Evolutionary conservation across 2,113 vertebrate genomes (phyloP).

Genomic region (Hucho hucho): DNA sequence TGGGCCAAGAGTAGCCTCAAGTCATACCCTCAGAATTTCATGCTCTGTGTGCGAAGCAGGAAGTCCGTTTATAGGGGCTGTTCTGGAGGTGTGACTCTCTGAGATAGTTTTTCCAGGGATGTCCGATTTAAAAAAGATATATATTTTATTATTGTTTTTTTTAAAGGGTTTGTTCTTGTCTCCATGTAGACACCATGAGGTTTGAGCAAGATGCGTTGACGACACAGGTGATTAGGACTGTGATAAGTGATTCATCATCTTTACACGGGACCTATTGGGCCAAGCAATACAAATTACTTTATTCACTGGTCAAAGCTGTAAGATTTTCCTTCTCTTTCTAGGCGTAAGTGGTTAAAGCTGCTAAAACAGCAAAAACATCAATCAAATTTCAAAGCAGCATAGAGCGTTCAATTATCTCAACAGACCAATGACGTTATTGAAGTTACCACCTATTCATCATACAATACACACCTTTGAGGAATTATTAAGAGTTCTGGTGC

Average conservation of each 20-base stretch:
- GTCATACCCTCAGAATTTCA: slow-evolving; percentile 66
- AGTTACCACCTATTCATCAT: background rate
- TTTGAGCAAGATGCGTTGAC: background rate
- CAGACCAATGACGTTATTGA: background rate
- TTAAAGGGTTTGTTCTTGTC: background rate
- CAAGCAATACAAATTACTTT: background rate
- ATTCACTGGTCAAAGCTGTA: background rate
- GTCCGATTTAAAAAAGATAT: background rate
- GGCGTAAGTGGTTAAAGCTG: background rate
- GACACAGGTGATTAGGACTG: background rate
- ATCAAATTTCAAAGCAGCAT: background rate
- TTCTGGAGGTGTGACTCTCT: slow-evolving; percentile 13
- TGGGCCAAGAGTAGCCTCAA: slow-evolving; percentile 59
- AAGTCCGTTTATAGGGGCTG: slow-evolving; percentile 5
- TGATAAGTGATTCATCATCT: slow-evolving; percentile 10
- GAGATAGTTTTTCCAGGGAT: slow-evolving; percentile 1
- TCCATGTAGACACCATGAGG: background rate
- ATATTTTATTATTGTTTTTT: background rate
- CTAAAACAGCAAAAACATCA: background rate
- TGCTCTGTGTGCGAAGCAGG: slow-evolving; percentile 45
- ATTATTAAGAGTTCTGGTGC: too few relatives aligned
- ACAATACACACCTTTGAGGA: too few relatives aligned
- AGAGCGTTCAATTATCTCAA: background rate
- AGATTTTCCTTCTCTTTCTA: background rate
- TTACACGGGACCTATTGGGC: background rate